Base-by-base conservation (phyloP, 2,113 vertebrate species). In the Poicephalus meyeri region DNA sequence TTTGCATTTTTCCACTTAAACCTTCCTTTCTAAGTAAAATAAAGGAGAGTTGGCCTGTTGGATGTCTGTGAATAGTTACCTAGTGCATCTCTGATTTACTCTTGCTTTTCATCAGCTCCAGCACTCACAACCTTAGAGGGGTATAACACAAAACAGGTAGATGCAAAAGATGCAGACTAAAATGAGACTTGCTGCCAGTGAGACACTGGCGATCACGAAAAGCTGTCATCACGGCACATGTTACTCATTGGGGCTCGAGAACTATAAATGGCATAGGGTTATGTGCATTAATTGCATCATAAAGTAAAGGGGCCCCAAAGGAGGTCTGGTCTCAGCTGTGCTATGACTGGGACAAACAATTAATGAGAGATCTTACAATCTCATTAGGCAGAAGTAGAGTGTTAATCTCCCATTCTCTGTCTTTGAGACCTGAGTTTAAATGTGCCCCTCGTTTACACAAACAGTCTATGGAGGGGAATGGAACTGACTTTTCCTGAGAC, bases 231-330 rank as follows among this genome's bases (percentile, higher is more conserved):
- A 61, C 29, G 29, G 39, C 47, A 52, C 61, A 26, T 29, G 2
- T 1, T 5, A 15, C 58, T 46, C 0, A 0, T 41, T 25, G 47
- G 58, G 33, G 64, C 29, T 86, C 0, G 0, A 74, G 37, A 80
- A 26, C 89, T 86, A 1, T n/a, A 74, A 88, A 73, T 70, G 69
- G 83, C 80, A 47, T 14, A 24, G 65, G 64, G 61, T 86, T 80
- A 53, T 69, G 58, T 92, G 80, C 80, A 80, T 93, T 90, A 73
- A 93, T 83, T 95, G 68, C 74, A 86, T 69, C 85, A 69, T 88
- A 37, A 89, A 78, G 61, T 49, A 85, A 63, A 80, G 21, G 13
- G 28, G 39, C 49, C 81, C 68, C 74, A 33, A 53, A 82, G 82
- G 86, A 92, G 53, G 26, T 35, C 24, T 73, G 63, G 79, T 86